These are phyloP conservation scores for Morpho achilles DNA, from an alignment of 2,888 invertebrate species.

Conservation along the genomic window DNA sequence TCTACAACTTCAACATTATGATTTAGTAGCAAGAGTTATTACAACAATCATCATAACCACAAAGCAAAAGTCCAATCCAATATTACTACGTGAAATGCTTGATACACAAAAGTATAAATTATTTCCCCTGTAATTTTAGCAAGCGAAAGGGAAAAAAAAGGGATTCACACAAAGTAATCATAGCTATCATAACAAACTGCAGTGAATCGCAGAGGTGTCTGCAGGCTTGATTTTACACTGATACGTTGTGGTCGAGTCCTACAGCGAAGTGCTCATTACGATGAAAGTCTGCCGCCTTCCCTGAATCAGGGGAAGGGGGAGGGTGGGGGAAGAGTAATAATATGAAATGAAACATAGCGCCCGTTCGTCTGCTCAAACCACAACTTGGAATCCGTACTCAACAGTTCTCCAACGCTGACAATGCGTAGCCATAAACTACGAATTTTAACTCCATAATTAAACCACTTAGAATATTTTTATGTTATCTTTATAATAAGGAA, in stretches of 20 bases:
- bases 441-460: constrained; percentile 31
- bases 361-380: constrained; percentile 55
- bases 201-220: constrained; percentile 22
- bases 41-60: too few relatives aligned
- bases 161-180: constrained; percentile 17
- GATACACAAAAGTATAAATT: constrained; percentile 6
- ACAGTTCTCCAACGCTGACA: constrained; percentile 39
- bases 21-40: too few relatives aligned
- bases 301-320: constrained; percentile 34
- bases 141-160: constrained; percentile 7
- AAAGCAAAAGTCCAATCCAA: not conserved
- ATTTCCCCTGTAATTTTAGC: constrained; percentile 13
- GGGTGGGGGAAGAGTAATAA: constrained; percentile 43
- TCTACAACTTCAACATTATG: too few relatives aligned
- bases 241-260: constrained; percentile 51
- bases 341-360: constrained; percentile 60
- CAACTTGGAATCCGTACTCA: constrained; percentile 40
- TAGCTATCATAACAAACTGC: constrained; percentile 14
- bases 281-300: constrained; percentile 57
- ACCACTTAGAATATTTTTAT: too few relatives aligned
- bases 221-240: constrained; percentile 42
- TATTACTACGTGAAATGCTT: not conserved
- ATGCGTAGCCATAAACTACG: constrained; percentile 59
- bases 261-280: constrained; percentile 54
- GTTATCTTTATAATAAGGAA: too few relatives aligned